A percentile compares a stretch with the other conserved stretches of the same genome.
These are phyloP conservation scores for Corythaixoides concolor DNA, from an alignment of 2,113 vertebrate species.

Conservation along the genomic window DNA sequence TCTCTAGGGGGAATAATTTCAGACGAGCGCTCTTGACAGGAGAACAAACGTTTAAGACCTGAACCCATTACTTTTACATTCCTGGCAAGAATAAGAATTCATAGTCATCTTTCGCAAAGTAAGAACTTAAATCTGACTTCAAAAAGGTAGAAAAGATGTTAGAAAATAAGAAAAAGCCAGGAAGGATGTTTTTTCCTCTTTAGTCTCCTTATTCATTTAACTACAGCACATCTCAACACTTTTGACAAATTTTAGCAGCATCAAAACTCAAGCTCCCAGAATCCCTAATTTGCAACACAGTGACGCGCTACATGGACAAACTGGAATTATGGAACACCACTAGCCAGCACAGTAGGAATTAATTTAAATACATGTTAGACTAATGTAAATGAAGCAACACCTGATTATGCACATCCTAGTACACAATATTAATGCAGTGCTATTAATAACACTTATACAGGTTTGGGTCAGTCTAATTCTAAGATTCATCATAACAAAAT, in stretches of 20 bases:
- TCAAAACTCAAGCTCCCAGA: background rate
- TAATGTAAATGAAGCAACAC: background rate
- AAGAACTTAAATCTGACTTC: background rate
- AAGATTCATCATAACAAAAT: constrained; percentile 4
- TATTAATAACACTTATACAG: background rate
- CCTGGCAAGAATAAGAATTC: constrained; percentile 4
- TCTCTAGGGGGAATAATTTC: constrained; percentile 14
- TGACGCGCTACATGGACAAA: background rate
- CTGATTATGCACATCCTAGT: background rate
- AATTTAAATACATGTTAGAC: background rate
- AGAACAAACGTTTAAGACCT: constrained; percentile 35
- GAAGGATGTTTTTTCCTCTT: background rate
- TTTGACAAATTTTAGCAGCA: background rate
- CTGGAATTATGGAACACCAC: background rate
- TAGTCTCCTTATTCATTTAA: background rate
- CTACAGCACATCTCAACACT: background rate
- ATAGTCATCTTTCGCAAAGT: background rate
- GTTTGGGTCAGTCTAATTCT: background rate
- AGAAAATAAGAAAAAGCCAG: background rate
- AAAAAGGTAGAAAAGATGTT: background rate
- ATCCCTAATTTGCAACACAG: background rate
- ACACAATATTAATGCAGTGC: background rate
- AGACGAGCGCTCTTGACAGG: constrained; percentile 1
- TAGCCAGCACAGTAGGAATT: background rate
- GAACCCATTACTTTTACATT: constrained; percentile 23